These are phyloP conservation scores for Australoheros facetus DNA, from an alignment of 2,797 vertebrate genomes.

Conservation along the genomic window DNA sequence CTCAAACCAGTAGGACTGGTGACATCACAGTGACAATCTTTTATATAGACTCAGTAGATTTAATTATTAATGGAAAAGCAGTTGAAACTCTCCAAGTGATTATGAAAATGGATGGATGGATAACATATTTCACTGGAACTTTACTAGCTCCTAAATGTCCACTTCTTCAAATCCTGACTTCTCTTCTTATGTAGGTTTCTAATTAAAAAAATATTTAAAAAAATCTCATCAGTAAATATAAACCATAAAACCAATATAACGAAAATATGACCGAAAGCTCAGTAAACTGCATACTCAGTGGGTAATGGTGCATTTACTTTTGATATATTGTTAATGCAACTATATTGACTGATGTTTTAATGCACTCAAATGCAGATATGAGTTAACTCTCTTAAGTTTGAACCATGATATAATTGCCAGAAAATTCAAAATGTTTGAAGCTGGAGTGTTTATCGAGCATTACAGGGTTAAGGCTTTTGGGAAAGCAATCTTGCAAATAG, in stretches of 20 bases:
- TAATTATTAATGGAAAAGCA: background rate
- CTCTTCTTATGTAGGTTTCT: background rate
- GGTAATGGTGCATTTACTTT: background rate
- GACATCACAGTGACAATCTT: background rate
- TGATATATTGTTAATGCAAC: background rate
- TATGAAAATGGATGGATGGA: background rate
- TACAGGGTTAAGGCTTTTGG: background rate
- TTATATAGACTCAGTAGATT: background rate
- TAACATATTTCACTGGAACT: background rate
- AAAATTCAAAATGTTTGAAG: no score
- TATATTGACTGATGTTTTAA: background rate
- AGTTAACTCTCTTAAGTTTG: no score
- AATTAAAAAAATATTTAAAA: background rate
- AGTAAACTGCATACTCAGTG: background rate
- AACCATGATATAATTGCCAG: no score
- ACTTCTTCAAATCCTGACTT: background rate
- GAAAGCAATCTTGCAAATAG: background rate
- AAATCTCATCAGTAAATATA: background rate
- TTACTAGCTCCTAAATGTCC: background rate
- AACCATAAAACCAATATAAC: background rate
- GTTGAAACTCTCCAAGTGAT: no score
- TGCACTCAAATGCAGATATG: background rate
- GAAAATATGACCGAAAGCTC: background rate
- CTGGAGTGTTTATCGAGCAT: no score
- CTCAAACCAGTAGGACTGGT: background rate